Evolutionary conservation across 35 echinoderm and acorn worm species (phyloP).

Genomic region (Holothuria glaberrima): DNA sequence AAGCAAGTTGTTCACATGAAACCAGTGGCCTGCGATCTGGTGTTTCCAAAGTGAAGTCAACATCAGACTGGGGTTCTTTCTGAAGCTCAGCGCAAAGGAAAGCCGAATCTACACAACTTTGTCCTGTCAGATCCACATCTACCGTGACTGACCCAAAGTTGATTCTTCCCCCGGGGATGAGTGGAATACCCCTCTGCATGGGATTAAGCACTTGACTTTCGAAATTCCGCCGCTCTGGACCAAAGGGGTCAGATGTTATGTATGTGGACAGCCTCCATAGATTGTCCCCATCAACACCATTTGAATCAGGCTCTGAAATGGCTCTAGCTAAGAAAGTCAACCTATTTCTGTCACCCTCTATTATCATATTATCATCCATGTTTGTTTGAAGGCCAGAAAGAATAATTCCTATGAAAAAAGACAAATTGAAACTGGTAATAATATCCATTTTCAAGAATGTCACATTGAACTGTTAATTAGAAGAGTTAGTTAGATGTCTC

Average conservation of each 20-base stretch:
- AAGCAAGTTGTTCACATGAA: constrained; percentile 55
- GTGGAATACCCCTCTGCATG: constrained; percentile 47
- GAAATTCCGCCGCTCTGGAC: constrained; percentile 38
- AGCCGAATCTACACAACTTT: constrained; percentile 70
- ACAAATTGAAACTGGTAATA: no score
- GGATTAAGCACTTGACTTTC: constrained; percentile 72
- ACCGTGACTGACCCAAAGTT: constrained; percentile 70
- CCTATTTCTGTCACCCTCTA: constrained; percentile 62
- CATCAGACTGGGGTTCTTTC: constrained; percentile 65
- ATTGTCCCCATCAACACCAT: constrained; percentile 61
- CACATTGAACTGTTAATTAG: no score
- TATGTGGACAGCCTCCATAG: constrained; percentile 81
- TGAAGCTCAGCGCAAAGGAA: constrained; percentile 80
- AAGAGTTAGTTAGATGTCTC: no score
- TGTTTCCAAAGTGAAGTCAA: constrained; percentile 62
- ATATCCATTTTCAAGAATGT: no score
- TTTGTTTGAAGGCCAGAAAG: constrained; percentile 65
- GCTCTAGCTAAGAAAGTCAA: constrained; percentile 67
- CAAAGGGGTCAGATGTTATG: constrained; percentile 56
- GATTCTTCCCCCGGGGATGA: constrained; percentile 65
- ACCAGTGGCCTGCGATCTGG: constrained; percentile 56
- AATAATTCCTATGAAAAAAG: constrained; percentile 51
- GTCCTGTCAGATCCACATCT: constrained; percentile 68
- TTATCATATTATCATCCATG: constrained; percentile 54
- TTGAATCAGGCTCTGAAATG: constrained; percentile 47